Percentiles rank a stretch among this genome's conserved stretches.
phyloP scores from a whole-genome alignment of 2,888 invertebrate genomes.

The Lissonota sp. region DNA sequence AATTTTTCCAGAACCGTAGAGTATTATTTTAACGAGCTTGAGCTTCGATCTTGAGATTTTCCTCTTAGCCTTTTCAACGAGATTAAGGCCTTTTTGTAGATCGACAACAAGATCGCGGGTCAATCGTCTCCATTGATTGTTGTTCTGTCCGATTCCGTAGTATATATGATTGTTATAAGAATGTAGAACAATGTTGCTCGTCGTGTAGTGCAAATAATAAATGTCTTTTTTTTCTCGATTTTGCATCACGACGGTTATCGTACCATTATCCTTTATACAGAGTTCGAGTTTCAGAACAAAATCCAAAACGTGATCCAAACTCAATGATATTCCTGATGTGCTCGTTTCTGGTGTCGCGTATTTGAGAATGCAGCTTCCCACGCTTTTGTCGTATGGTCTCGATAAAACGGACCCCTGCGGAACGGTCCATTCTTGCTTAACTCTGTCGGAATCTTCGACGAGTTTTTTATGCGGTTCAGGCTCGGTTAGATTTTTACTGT shows the following conservation, averaged over 20 bases:
- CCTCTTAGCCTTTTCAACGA: constrained; percentile 89
- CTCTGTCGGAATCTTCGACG: constrained; percentile 91
- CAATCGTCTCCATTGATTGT: constrained; percentile 90
- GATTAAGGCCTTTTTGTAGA: constrained; percentile 94
- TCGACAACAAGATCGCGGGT: constrained; percentile 96
- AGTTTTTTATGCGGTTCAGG: constrained; percentile 90
- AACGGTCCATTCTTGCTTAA: constrained; percentile 89
- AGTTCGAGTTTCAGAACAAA: constrained; percentile 92
- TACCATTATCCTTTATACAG: constrained; percentile 91
- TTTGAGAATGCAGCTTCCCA: constrained; percentile 88
- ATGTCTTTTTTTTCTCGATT: constrained; percentile 91
- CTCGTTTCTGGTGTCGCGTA: constrained; percentile 90
- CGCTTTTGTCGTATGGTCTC: constrained; percentile 86
- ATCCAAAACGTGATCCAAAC: constrained; percentile 89
- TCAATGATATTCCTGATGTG: constrained; percentile 88
- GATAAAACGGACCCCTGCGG: constrained; percentile 89
- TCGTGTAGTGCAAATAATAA: constrained; percentile 93
- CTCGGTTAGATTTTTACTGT: constrained; percentile 96
- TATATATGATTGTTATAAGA: constrained; percentile 91
- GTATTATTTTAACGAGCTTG: constrained; percentile 88
- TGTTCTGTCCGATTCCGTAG: constrained; percentile 91
- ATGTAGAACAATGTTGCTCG: constrained; percentile 89
- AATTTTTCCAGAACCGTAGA: constrained; percentile 90
- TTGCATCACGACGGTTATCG: constrained; percentile 91
- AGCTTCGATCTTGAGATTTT: constrained; percentile 90